Evolutionary conservation across 1,140 invertebrate genomes (phyloP).

Genomic region (Brachionus asplanchnoidis): DNA sequence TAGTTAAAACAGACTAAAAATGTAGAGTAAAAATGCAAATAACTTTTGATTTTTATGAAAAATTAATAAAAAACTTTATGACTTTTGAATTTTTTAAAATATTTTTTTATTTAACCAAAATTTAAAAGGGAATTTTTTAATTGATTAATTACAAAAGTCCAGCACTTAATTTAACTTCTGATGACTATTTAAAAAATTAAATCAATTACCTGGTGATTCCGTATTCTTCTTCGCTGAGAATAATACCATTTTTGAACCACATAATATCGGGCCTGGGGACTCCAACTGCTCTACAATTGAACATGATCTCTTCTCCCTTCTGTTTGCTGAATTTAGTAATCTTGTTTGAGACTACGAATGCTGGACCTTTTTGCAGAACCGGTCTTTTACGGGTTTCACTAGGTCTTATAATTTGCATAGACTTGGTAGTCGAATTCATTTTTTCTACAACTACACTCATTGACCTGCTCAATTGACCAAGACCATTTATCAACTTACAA

Average conservation of each 20-base stretch:
- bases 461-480: background rate
- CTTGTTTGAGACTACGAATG: background rate
- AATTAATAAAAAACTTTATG: too few species aligned
- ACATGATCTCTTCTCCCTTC: constrained; percentile 60
- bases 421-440: background rate
- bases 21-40: too few species aligned
- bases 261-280: constrained; percentile 77
- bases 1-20: too few species aligned
- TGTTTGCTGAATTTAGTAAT: constrained; percentile 43
- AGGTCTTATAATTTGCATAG: background rate
- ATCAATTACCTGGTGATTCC: constrained; percentile 46
- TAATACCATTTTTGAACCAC: constrained; percentile 66
- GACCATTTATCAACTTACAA: constrained; percentile 37
- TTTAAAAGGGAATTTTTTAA: too few species aligned
- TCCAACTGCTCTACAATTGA: constrained; percentile 74
- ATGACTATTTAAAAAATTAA: too few species aligned
- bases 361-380: background rate
- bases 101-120: too few species aligned
- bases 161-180: too few species aligned
- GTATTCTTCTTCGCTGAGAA: constrained; percentile 48
- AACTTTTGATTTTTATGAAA: too few species aligned
- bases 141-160: too few species aligned
- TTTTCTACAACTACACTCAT: background rate
- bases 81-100: too few species aligned
- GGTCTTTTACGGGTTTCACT: background rate